Percentiles rank a stretch among this genome's conserved stretches.
phyloP scores from a whole-genome alignment of 2,888 invertebrate genomes.

The Drosophila fulvimacula region DNA sequence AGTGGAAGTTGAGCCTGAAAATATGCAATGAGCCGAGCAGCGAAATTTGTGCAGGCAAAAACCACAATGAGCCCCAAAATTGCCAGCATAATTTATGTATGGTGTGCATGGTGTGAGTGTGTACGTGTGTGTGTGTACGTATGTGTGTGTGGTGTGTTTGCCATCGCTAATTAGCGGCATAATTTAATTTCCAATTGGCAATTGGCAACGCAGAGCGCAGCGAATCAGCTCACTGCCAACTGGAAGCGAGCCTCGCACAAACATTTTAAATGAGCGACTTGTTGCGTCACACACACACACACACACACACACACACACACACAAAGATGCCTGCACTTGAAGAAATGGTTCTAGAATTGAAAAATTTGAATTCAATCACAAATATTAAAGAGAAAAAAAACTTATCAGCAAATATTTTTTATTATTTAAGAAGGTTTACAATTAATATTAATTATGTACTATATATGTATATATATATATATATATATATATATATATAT shows the following conservation, averaged over 20 bases:
- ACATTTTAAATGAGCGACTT: constrained; percentile 45
- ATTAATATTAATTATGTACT: too few species aligned
- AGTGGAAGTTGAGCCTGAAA: constrained; percentile 32
- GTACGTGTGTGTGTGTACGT: constrained; percentile 9
- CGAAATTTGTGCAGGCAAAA: constrained; percentile 30
- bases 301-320: neutral
- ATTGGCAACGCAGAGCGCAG: constrained; percentile 42
- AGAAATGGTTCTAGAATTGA: neutral
- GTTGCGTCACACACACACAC: constrained; percentile 37
- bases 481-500: too few species aligned
- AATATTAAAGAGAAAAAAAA: too few species aligned
- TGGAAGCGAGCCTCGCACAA: constrained; percentile 12
- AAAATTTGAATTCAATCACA: neutral
- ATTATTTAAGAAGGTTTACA: too few species aligned
- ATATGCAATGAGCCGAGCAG: constrained; percentile 45
- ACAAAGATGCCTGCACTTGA: neutral
- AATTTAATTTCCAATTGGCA: constrained; percentile 73
- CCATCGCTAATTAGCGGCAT: constrained; percentile 73
- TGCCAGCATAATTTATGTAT: constrained; percentile 75
- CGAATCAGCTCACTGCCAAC: constrained; percentile 5
- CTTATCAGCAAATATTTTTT: too few species aligned
- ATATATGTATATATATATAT: too few species aligned
- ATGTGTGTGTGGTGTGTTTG: constrained; percentile 13
- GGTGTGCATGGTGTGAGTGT: constrained; percentile 8
- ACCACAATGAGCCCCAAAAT: constrained; percentile 74